Evolutionary conservation across 2,113 vertebrate genomes (phyloP).

Genomic region (Colius striatus): DNA sequence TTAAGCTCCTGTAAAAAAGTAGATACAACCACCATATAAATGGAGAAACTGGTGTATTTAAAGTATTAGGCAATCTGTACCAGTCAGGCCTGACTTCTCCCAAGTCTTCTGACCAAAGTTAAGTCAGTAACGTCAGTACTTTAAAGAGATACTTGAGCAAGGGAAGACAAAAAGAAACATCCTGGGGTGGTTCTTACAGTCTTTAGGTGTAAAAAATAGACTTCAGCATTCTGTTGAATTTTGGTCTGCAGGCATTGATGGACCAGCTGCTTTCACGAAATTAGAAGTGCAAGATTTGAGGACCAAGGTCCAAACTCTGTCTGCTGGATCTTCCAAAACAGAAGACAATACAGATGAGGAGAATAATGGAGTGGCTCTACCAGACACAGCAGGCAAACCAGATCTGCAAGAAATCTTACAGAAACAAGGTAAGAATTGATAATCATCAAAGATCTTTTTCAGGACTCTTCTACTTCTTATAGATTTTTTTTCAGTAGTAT

Average conservation of each 20-base stretch:
- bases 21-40: neutral
- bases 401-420: conserved; percentile 90
- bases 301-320: conserved; percentile 79
- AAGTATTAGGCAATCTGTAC: neutral
- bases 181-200: neutral
- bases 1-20: neutral
- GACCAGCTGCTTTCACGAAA: conserved; percentile 86
- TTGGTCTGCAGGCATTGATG: conserved; percentile 85
- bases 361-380: conserved; percentile 69
- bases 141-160: neutral
- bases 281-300: conserved; percentile 79
- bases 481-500: neutral
- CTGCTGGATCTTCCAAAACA: conserved; percentile 75
- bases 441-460: conserved; percentile 77
- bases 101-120: neutral
- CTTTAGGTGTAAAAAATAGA: neutral
- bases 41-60: neutral
- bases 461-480: neutral
- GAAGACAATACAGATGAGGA: conserved; percentile 76
- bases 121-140: neutral
- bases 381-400: conserved; percentile 77
- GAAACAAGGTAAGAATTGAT: conserved; percentile 81
- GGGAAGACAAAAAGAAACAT: neutral
- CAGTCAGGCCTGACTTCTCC: neutral
- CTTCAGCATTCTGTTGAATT: neutral